A percentile compares a stretch with the other conserved stretches of the same genome.
These are phyloP conservation scores for Celastrina argiolus DNA, from an alignment of 2,888 invertebrate genomes.

Conservation along the genomic window DNA sequence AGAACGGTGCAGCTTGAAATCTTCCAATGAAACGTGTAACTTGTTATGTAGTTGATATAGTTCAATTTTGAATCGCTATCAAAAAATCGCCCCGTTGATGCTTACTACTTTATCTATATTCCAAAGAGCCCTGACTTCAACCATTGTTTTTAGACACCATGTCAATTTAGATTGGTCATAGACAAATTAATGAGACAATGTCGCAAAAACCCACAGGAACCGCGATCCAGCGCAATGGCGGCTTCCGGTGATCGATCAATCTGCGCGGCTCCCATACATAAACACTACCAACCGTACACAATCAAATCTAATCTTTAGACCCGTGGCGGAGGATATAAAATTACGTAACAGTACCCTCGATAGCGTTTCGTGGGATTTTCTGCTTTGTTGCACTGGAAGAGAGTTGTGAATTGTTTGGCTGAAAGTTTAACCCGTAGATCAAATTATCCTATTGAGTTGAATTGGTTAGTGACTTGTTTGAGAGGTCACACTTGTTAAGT, in stretches of 20 bases:
- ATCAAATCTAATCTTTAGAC: not conserved
- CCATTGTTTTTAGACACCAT: not conserved
- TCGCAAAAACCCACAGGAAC: conserved; percentile 33
- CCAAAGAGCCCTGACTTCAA: not conserved
- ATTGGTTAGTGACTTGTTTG: conserved; percentile 54
- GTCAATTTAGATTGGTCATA: not conserved
- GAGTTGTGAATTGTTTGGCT: conserved; percentile 16
- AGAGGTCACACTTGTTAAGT: conserved; percentile 45
- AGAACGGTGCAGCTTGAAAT: no score
- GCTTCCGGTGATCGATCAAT: conserved; percentile 67
- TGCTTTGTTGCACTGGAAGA: not conserved
- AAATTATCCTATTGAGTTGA: conserved; percentile 58
- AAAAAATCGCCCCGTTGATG: no score
- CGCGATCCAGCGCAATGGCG: conserved; percentile 45
- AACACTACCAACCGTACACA: not conserved
- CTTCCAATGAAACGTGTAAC: no score
- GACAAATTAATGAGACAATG: conserved; percentile 18
- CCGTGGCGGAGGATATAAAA: not conserved
- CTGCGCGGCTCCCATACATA: conserved; percentile 38
- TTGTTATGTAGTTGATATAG: no score
- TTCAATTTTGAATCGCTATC: no score
- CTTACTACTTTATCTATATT: no score
- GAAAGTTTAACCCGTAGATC: conserved; percentile 17
- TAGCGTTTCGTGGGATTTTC: not conserved
- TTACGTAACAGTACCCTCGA: not conserved